Evolutionary conservation across 2,797 vertebrate genomes (phyloP), one percentile per base, ranked within the genome.

Genomic region (Tapirus indicus): DNA sequence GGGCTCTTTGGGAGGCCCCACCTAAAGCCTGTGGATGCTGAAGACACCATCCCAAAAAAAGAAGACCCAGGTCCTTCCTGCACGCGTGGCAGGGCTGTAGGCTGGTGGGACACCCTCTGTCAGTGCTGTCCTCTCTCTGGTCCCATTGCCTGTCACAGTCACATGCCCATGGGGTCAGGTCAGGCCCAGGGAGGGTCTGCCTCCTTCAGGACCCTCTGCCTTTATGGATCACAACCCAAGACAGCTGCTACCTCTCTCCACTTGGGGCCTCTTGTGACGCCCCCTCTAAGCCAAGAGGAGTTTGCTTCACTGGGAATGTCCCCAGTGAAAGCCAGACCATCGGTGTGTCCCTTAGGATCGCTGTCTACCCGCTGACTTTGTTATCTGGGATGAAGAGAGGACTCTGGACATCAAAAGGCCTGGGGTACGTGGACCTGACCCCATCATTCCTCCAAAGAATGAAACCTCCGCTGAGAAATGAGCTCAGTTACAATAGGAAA

Each of bases 181-280:
- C 99, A 99, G 98, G 98, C 98, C 98, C 98, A 98, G 98, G 98
- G 98, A 99, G 98, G 99, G 98, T 98, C 99, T 98, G 98, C 98
- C 98, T 98, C 98, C 98, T 98, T 92, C 93, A 98, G 98, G 98
- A 99, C 99, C 99, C 97, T 90, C 98, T 98, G 97, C 98, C 98
- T 99, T 99, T 98, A 98, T 98, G 99, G 99, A 99, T 99, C 99
- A 99, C 99, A 99, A 99, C 99, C 99, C 99, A 99, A 99, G 99
- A 99, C 99, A 99, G 99, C 99, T 20, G 99, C 99, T 98, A 98
- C 99, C 98, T 99, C 99, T 98, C 99, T 99, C 99, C 99, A 99
- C 99, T 99, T 98, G 99, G 97, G 98, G 99, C 89, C 99, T 98
- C 99, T 99, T 99, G 99, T 99, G 75, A 96, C 98, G 97, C 98